Base-by-base conservation (phyloP, 2,113 vertebrate genomes). In the Fulmarus glacialis region DNA sequence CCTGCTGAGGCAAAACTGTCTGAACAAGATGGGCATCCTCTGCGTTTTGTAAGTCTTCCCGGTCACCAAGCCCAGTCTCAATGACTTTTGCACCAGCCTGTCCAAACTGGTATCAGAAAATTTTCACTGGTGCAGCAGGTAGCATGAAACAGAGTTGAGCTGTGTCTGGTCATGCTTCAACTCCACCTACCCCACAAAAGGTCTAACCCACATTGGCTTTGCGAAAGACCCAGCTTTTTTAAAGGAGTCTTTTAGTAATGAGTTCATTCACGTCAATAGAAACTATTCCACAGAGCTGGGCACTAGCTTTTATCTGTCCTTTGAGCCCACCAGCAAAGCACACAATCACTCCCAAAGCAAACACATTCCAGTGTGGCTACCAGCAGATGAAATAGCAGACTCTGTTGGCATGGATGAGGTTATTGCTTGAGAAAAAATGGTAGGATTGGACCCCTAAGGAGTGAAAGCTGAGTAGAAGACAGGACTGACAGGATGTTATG, bases 301-400 rank as follows among this genome's bases (percentile, higher is more conserved):
- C 52, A 68, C 64, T 36, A 71, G 73, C 64, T 93, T 95, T 93
- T 91, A 75, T 82, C 73, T 71, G 48, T 68, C 24, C 86, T 95
- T 79, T 52, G 87, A 68, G 83, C 87, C 91, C 89, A 84, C 87
- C 83, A 82, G 67, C 73, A 89, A 75, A 80, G 89, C 52, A 92
- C 72, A 93, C 60, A 67, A 16, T 89, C 77, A 12, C 47, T 89
- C 92, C 86, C 70, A 92, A 79, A 92, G 83, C 77, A 97, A 96
- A 95, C 68, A 93, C 93, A 95, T 96, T 96, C 91, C 95, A 77
- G 15, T 1, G 2, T 74, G 87, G 82, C 60, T 92, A 93, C 80
- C 87, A 95, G 73, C 94, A 94, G 96, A 85, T 90, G 93, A 87
- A 97, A 92, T 32, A 95, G 88, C 89, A 92, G 77, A 13, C 55